Evolutionary conservation across 2,797 vertebrate genomes (phyloP).

Genomic region (Acanthis flammea): DNA sequence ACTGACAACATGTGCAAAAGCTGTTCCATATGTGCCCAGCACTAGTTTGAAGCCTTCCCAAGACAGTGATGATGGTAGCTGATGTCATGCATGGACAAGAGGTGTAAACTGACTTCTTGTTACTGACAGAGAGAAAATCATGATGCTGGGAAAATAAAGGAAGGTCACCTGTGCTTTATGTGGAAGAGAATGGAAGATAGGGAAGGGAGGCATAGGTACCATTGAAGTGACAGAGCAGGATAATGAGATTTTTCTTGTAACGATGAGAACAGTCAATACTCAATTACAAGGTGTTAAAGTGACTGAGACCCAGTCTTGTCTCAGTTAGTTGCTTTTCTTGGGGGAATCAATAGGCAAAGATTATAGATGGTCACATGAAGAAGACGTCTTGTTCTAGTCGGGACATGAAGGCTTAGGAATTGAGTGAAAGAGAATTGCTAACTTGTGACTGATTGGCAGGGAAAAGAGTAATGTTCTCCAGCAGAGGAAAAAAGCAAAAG

Average conservation of each 20-base stretch:
- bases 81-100: not conserved
- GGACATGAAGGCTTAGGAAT: not conserved
- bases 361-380: not conserved
- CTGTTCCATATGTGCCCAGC: not conserved
- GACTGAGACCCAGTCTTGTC: not conserved
- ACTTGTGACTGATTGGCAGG: not conserved
- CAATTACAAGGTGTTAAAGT: not conserved
- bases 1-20: not conserved
- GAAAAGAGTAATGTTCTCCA: not conserved
- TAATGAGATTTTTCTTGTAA: not conserved
- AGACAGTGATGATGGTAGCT: not conserved
- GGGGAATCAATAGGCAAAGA: not conserved
- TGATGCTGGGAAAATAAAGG: not conserved
- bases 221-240: not conserved
- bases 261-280: not conserved
- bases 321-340: not conserved
- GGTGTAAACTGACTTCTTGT: not conserved
- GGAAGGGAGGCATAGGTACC: not conserved
- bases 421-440: not conserved
- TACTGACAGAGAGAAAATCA: not conserved
- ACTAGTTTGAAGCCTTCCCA: not conserved
- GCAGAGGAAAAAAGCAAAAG: not conserved
- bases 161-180: not conserved
- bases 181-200: not conserved
- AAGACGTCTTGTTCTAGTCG: not conserved